Evolutionary conservation across 2,888 invertebrate genomes (phyloP).

Genomic region (Zaprionus bogoriensis): DNA sequence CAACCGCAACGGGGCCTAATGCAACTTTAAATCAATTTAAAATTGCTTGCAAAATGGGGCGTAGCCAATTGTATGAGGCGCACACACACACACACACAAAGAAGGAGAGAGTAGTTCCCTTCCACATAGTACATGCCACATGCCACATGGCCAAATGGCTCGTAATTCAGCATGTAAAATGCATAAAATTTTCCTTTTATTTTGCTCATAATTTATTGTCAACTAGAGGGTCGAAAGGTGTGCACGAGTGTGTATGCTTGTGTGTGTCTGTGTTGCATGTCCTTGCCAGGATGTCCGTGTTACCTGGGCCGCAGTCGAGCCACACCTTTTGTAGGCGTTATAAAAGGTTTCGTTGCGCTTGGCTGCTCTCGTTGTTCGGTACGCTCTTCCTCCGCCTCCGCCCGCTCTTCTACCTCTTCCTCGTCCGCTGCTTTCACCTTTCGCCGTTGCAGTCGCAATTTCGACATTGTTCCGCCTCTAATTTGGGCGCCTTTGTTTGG

Average conservation of each 20-base stretch:
- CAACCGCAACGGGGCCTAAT: slow-evolving; percentile 45
- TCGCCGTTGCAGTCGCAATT: slow-evolving; percentile 44
- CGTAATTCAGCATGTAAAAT: slow-evolving; percentile 66
- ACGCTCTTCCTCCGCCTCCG: slow-evolving; percentile 7
- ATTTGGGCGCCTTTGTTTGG: slow-evolving; percentile 54
- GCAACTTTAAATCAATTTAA: slow-evolving; percentile 72
- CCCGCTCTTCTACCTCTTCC: neutral
- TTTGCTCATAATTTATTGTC: slow-evolving; percentile 68
- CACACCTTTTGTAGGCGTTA: slow-evolving; percentile 50
- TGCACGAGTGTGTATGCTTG: neutral
- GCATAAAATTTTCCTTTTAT: slow-evolving; percentile 49
- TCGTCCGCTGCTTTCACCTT: slow-evolving; percentile 71
- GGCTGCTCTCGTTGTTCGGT: slow-evolving; percentile 13
- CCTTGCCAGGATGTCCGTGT: slow-evolving; percentile 41
- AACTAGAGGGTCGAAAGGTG: slow-evolving; percentile 12
- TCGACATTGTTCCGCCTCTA: slow-evolving; percentile 49
- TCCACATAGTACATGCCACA: slow-evolving; percentile 22
- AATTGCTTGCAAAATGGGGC: slow-evolving; percentile 59
- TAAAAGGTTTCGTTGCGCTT: slow-evolving; percentile 60
- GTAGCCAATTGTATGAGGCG: slow-evolving; percentile 33
- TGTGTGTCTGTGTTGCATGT: slow-evolving; percentile 31
- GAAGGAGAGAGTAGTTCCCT: slow-evolving; percentile 19
- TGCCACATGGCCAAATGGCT: slow-evolving; percentile 36
- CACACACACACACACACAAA: too few species aligned
- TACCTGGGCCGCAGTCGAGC: slow-evolving; percentile 48